Evolutionary conservation across 2,113 vertebrate genomes (phyloP), one percentile per base, ranked within the genome.

Genomic region (Ia io): DNA sequence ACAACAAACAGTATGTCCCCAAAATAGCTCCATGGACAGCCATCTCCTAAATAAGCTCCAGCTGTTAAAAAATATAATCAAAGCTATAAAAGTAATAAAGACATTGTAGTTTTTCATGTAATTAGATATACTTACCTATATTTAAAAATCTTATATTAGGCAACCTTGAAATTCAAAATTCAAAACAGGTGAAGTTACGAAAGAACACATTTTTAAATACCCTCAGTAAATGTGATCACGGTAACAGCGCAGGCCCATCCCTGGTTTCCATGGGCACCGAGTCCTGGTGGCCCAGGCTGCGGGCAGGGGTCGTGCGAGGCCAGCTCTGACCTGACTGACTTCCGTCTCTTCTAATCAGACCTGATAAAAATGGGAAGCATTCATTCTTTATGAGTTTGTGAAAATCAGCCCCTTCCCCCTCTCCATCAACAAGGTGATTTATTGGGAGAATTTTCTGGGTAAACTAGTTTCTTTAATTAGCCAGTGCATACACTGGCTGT

Each of bases 71-170:
- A 78, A 42, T 49, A 65, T 2, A 91, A 47, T 40, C 65, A 71
- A 94, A 91, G n/a, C 84, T 73, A 6, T 93, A 32, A 73, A 92
- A 85, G n/a, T 95, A 42, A 61, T 65, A 49, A 86, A 53, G 69
- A 18, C 32, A 2, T 16, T 73, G 49, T 42, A 56, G 40, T 12
- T 96, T 91, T 32, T 11, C 2, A 83, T 69, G 40, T 35, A 28
- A 23, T 73, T 0, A 12, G 56, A 91, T 87, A 12, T 25, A 69
- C 11, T n/a, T 1, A 22, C 44, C 47, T 84, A 1, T 32, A 76
- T 42, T 90, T 18, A 61, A 78, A 76, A 84, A 69, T 35, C 25
- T 28, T n/a, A 3, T 32, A 86, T 67, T 59, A 80, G 76, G 65
- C 22, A 93, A 69, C 61, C 59, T 93, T 96, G 69, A 69, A 56